A percentile compares a stretch with the other conserved stretches of the same genome.
Conservation (phyloP, 1,140 invertebrate genomes). For the Parapsyche elsis region DNA sequence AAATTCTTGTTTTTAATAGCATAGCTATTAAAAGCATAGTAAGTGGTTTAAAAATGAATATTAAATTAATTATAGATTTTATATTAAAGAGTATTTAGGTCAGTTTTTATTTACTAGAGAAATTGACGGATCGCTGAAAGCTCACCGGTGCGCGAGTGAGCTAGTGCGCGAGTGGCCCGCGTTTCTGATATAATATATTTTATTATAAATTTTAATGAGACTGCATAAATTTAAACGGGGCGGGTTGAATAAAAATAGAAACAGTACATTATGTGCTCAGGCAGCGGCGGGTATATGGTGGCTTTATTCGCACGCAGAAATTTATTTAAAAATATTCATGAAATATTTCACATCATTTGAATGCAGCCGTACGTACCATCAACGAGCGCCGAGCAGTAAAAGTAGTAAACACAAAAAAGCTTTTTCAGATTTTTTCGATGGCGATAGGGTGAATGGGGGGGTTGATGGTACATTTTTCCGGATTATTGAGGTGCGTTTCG, state of each 20-base stretch:
- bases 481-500: not conserved
- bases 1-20: too few species aligned
- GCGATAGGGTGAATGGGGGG: too few species aligned
- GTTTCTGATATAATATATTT: not conserved
- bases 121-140: too few species aligned
- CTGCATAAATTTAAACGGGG: conserved; percentile 9
- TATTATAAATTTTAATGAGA: conserved; percentile 14
- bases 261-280: not conserved
- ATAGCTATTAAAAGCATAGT: too few species aligned
- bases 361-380: conserved; percentile 10
- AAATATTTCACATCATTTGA: conserved; percentile 32
- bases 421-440: conserved; percentile 14
- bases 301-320: conserved; percentile 24
- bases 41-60: too few species aligned
- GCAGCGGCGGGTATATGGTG: too few species aligned
- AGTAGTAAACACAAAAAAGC: conserved; percentile 32
- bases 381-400: not conserved
- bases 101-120: too few species aligned
- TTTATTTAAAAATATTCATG: conserved; percentile 34
- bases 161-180: too few species aligned
- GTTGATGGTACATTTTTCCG: not conserved
- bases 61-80: too few species aligned
- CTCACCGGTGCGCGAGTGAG: too few species aligned
- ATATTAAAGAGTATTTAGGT: too few species aligned
- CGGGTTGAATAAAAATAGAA: not conserved